Conservation (phyloP, 37 sponge, comb jelly and placozoan genomes). For the Haliclona indistincta region DNA sequence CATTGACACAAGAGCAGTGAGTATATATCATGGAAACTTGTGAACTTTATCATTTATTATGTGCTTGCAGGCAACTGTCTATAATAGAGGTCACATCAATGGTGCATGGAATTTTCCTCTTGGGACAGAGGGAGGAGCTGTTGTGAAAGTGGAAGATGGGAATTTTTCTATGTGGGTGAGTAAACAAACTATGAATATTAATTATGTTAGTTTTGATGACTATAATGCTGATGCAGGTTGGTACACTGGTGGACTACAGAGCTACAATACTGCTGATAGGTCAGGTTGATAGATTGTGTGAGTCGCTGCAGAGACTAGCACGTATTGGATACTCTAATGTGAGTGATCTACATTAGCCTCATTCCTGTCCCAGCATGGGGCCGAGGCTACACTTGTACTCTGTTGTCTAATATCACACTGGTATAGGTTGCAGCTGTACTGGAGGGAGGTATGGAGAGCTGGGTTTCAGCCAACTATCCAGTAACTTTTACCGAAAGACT, state of each 20-base stretch:
- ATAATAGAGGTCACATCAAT: slow-evolving; percentile 42
- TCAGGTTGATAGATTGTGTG: slow-evolving; percentile 49
- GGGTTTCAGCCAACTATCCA: slow-evolving; percentile 41
- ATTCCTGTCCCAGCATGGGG: neutral
- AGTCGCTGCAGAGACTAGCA: slow-evolving; percentile 79
- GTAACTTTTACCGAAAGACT: slow-evolving; percentile 16
- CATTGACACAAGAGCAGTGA: slow-evolving; percentile 68
- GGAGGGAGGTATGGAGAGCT: slow-evolving; percentile 56
- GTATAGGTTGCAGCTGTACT: slow-evolving; percentile 46
- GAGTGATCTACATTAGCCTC: neutral
- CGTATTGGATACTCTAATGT: slow-evolving; percentile 83
- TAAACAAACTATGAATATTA: neutral
- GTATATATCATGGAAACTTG: slow-evolving; percentile 4
- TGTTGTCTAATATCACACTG: neutral
- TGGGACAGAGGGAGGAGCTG: slow-evolving; percentile 71
- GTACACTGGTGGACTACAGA: slow-evolving; percentile 48
- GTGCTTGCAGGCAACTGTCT: slow-evolving; percentile 17
- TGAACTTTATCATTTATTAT: neutral
- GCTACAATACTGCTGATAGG: slow-evolving; percentile 43
- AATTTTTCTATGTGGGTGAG: slow-evolving; percentile 92
- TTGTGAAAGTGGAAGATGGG: slow-evolving; percentile 79
- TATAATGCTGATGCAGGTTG: slow-evolving; percentile 45
- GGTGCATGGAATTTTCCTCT: slow-evolving; percentile 68
- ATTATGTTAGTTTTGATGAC: neutral
- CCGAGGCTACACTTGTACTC: neutral